These are phyloP conservation scores for Irena cyanogastra DNA, from an alignment of 2,113 vertebrate species.

Conservation along the genomic window DNA sequence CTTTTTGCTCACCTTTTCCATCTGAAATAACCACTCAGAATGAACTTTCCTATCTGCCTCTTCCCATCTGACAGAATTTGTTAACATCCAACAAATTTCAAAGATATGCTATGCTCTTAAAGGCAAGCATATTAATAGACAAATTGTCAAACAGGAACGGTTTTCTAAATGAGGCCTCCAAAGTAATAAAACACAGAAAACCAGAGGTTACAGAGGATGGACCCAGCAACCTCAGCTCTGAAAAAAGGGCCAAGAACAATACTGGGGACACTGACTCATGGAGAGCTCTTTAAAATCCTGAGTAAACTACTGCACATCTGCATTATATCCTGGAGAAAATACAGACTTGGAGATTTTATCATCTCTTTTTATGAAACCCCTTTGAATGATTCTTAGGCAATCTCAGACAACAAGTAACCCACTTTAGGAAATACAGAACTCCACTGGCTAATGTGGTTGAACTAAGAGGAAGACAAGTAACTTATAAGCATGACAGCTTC, in stretches of 20 bases:
- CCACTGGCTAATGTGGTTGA: background rate
- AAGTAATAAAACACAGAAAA: conserved; percentile 11
- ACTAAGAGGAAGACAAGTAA: background rate
- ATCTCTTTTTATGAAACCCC: background rate
- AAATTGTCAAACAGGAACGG: background rate
- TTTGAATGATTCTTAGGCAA: background rate
- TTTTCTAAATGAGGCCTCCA: background rate
- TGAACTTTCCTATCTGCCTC: background rate
- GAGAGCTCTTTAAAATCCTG: background rate
- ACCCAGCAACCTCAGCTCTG: background rate
- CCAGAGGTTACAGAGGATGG: background rate
- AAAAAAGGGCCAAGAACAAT: conserved; percentile 2
- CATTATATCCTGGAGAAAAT: background rate
- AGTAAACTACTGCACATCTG: conserved; percentile 31
- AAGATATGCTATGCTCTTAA: background rate
- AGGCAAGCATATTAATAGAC: background rate
- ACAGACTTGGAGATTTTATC: background rate
- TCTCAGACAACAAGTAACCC: background rate
- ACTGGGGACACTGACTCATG: background rate
- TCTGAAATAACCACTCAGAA: background rate
- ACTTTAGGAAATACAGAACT: background rate
- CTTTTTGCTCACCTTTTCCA: background rate
- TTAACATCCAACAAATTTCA: background rate
- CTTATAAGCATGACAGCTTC: background rate
- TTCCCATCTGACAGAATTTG: background rate